These are phyloP conservation scores for Lanistes nyassanus DNA, from an alignment of 1,140 invertebrate species.

Conservation along the genomic window DNA sequence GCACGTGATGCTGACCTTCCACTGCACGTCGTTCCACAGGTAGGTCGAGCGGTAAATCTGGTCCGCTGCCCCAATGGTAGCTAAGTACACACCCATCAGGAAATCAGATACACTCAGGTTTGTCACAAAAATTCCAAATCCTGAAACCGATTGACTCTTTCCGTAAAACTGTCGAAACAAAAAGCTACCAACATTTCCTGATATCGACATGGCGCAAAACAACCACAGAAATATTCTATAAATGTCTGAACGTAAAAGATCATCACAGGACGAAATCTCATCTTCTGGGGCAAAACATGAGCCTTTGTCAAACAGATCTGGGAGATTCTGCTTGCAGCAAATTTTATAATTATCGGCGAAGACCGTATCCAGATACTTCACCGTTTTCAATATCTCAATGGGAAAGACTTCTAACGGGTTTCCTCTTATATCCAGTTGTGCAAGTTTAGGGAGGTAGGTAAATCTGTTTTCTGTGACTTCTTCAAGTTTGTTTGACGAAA, in stretches of 20 bases:
- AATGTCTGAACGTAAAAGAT: slow-evolving; percentile 33
- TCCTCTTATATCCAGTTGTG: background rate
- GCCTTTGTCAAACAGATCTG: slow-evolving; percentile 1
- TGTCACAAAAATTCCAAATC: slow-evolving; percentile 41
- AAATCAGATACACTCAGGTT: slow-evolving; percentile 33
- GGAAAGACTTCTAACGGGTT: slow-evolving; percentile 22
- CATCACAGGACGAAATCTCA: slow-evolving; percentile 43
- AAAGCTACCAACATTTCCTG: slow-evolving; percentile 37
- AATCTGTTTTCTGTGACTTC: slow-evolving; percentile 18
- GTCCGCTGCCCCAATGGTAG: slow-evolving; percentile 23
- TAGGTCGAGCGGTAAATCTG: slow-evolving; percentile 40
- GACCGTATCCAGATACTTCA: slow-evolving; percentile 12
- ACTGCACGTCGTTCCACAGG: slow-evolving; percentile 8
- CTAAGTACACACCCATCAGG: slow-evolving; percentile 27
- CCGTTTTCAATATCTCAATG: slow-evolving; percentile 11
- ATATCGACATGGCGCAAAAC: slow-evolving; percentile 31
- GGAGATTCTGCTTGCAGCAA: slow-evolving; percentile 34
- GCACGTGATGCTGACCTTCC: slow-evolving; percentile 18
- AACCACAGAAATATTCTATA: slow-evolving; percentile 37
- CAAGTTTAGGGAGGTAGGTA: slow-evolving; percentile 1
- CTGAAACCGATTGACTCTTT: background rate
- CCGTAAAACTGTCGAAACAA: slow-evolving; percentile 16
- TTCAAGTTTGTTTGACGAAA: background rate
- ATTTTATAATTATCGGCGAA: slow-evolving; percentile 30
- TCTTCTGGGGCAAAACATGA: slow-evolving; percentile 25